Evolutionary conservation across 2,113 vertebrate species (phyloP), one percentile per base, ranked within the genome.

Genomic region (Aplodontia rufa): DNA sequence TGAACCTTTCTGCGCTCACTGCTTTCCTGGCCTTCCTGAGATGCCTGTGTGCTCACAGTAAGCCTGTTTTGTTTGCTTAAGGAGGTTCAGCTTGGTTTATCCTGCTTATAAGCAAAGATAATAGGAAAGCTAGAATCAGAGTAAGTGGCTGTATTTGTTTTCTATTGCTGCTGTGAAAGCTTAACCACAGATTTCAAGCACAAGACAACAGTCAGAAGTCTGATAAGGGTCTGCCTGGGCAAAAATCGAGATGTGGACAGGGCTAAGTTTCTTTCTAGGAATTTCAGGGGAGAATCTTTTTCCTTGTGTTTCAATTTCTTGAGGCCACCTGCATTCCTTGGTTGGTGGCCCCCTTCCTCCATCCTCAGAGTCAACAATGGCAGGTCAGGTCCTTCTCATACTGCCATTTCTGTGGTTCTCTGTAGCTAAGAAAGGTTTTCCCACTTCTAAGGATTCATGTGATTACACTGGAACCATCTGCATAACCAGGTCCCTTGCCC

Each of bases 21-120:
- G 68, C 42, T 60, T 37, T 64, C 47, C 53, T 40, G 83, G 45
- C 32, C 37, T 78, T 24, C 79, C n/a, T n/a, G 32, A 75, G 68
- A 55, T 7, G 12, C 35, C 66, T 58, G 22, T 58, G 22, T 45
- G 53, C 72, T 94, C 40, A 76, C 37, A 40, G 58, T 87, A 87
- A 79, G 8, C 32, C 64, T 88, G 32, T 40, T 94, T 90, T 40
- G 47, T 92, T 87, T 81, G 60, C n/a, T 85, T 84, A 78, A 45
- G 58, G 78, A 94, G 95, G 51, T 37, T 80, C 76, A 85, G 8
- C 14, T 68, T 83, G 76, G 51, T 87, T 81, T 93, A 81, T 74
- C 47, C 94, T 68, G 28, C 86, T 93, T 94, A 79, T 45, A 64
- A 89, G 87, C 60, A 86, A 91, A 93, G n/a, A 32, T 60, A 55